These are phyloP conservation scores for Labrus mixtus DNA, from an alignment of 2,113 vertebrate genomes.

Conservation along the genomic window DNA sequence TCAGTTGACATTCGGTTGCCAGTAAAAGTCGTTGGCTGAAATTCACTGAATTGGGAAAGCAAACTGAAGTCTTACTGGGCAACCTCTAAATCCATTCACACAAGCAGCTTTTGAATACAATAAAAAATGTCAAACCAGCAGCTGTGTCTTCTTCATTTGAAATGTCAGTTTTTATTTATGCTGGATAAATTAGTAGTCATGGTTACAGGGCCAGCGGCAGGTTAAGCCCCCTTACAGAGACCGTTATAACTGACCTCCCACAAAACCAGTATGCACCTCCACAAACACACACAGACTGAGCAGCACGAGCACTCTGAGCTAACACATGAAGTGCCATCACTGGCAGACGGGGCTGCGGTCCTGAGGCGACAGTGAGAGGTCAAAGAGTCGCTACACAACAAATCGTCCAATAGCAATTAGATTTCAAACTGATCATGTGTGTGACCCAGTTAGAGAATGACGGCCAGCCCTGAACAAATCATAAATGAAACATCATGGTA, in stretches of 20 bases:
- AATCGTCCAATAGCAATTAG: neutral
- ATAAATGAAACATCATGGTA: slow-evolving; percentile 6
- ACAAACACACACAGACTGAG: slow-evolving; percentile 41
- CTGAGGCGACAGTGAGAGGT: slow-evolving; percentile 13
- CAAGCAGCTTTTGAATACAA: neutral
- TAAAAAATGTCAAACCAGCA: slow-evolving; percentile 22
- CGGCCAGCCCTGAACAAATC: neutral
- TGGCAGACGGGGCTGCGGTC: neutral
- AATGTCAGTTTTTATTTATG: slow-evolving; percentile 76
- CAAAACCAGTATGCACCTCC: slow-evolving; percentile 32
- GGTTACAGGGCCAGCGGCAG: slow-evolving; percentile 52
- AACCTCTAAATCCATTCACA: neutral
- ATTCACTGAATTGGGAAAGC: neutral
- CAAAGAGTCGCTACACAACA: slow-evolving; percentile 18
- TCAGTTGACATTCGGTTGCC: no score
- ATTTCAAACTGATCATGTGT: neutral
- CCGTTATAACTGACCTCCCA: slow-evolving; percentile 23
- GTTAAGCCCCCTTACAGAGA: slow-evolving; percentile 34
- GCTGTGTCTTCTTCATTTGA: slow-evolving; percentile 44
- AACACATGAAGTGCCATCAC: neutral
- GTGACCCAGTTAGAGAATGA: neutral
- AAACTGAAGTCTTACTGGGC: neutral
- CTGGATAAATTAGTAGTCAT: slow-evolving; percentile 69
- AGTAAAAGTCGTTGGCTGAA: no score
- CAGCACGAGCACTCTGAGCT: slow-evolving; percentile 2